Evolutionary conservation across 2,888 invertebrate species (phyloP), one percentile per base, ranked within the genome.

Genomic region (Ormyrus pomaceus): DNA sequence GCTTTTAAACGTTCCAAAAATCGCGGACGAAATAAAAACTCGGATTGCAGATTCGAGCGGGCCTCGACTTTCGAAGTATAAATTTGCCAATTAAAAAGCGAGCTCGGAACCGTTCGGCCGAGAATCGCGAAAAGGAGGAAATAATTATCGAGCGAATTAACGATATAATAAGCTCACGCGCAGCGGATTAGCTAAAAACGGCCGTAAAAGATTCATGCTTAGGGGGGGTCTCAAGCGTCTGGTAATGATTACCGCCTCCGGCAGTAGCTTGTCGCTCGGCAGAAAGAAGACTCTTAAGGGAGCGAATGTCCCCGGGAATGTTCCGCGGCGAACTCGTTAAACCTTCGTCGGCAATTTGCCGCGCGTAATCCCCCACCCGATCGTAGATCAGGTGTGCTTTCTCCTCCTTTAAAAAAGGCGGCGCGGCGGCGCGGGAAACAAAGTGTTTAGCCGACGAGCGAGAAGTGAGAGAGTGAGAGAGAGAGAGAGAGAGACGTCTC

Each of bases 331-430:
- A 65, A 69, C 73, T 79, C 73, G 79, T 73, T 79, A 79, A 73
- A 73, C 56, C 71, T 66, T 65, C 58, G 77, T 71, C 77, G 70
- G 51, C 71, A 71, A 71, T 77, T 71, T 58, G 69, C 71, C 6
- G 10, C 68, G 7, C 9, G 56, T 55, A 62, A 64, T 64, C 77
- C 71, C 70, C 77, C 50, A 8, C 9, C 59, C 55, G 73, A 79
- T 73, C 73, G 62, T 74, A 68, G 68, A 79, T 79, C 79, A 71
- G 59, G 34, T 34, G 34, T 34, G 34, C 19, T n/a, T n/a, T 46
- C 9, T 2, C n/a, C 46, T n/a, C 59, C 13, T 53, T 53, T 68
- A 75, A 75, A 75, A 75, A 68, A 68, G 45, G 13, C 19, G n/a
- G n/a, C 64, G 48, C 10, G 7, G 19, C 56, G 9, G 46, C 19